phyloP scores from a whole-genome alignment of 2,113 vertebrate species.

The Carollia perspicillata region DNA sequence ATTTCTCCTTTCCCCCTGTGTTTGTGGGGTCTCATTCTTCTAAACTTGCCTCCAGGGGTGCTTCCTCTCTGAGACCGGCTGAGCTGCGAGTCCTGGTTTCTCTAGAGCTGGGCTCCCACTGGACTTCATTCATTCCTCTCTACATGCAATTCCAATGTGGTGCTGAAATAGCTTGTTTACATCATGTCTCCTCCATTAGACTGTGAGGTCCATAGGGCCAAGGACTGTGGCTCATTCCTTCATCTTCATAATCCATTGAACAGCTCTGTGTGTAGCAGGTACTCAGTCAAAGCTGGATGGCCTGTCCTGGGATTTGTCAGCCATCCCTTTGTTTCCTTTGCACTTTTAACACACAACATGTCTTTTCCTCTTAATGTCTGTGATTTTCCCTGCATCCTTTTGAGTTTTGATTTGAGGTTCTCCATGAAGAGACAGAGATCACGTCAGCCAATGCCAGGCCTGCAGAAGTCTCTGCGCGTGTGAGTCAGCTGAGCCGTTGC shows the following conservation, averaged over 20 bases:
- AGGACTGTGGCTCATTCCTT: not conserved
- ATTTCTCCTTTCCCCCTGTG: not conserved
- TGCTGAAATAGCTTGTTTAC: not conserved
- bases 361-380: not conserved
- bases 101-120: not conserved
- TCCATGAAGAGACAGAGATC: not conserved
- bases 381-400: not conserved
- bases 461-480: not conserved
- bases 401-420: not conserved
- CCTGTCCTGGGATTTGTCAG: not conserved
- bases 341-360: not conserved
- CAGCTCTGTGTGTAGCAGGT: not conserved
- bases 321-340: not conserved
- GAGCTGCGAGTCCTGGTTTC: not conserved
- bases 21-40: not conserved
- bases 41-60: not conserved
- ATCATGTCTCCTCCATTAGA: not conserved
- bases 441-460: not conserved
- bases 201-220: not conserved
- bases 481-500: not conserved
- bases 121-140: not conserved
- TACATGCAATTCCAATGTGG: not conserved
- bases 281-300: not conserved
- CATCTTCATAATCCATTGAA: fast-evolving
- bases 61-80: not conserved